A percentile compares a stretch with the other conserved stretches of the same genome.
phyloP scores from a whole-genome alignment of 1,140 invertebrate species.

The Drosophila pseudoananassae region DNA sequence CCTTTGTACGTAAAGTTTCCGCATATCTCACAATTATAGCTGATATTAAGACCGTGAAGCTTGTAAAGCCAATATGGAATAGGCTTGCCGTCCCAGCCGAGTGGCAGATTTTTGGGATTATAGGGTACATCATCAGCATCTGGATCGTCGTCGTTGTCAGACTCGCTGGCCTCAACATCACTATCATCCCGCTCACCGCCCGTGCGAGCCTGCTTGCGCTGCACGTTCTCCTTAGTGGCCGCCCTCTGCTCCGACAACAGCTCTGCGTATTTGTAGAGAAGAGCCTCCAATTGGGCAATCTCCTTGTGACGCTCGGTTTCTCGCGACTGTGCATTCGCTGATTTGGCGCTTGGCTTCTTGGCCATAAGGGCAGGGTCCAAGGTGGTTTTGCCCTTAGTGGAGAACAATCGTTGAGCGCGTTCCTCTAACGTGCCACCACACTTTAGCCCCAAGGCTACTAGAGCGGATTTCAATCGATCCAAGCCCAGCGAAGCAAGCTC shows the following conservation, averaged over 20 bases:
- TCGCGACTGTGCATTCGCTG: constrained; percentile 87
- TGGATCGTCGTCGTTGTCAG: constrained; percentile 92
- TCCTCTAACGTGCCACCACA: constrained; percentile 99
- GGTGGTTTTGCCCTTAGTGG: constrained; percentile 96
- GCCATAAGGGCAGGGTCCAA: constrained; percentile 96
- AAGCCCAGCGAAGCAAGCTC: constrained; percentile 98
- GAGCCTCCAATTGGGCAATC: constrained; percentile 93
- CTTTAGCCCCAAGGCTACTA: constrained; percentile 98
- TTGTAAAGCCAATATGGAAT: constrained; percentile 99
- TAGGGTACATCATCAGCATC: constrained; percentile 98
- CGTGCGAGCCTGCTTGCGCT: constrained; percentile 98
- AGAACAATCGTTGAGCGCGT: constrained; percentile 96
- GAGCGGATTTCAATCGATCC: constrained; percentile 98
- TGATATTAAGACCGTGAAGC: constrained; percentile 99
- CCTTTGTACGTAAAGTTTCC: constrained; percentile 99
- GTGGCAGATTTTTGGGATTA: constrained; percentile 99
- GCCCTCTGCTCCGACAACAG: constrained; percentile 92
- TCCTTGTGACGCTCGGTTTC: constrained; percentile 92
- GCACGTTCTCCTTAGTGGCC: constrained; percentile 98
- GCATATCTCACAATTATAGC: constrained; percentile 99
- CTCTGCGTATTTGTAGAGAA: constrained; percentile 94
- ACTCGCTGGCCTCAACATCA: constrained; percentile 95
- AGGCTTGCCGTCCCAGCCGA: constrained; percentile 99
- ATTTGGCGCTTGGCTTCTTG: constrained; percentile 90
- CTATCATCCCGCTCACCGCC: constrained; percentile 97